phyloP scores from a whole-genome alignment of 2,113 vertebrate species.

The Chaetodon trifascialis region DNA sequence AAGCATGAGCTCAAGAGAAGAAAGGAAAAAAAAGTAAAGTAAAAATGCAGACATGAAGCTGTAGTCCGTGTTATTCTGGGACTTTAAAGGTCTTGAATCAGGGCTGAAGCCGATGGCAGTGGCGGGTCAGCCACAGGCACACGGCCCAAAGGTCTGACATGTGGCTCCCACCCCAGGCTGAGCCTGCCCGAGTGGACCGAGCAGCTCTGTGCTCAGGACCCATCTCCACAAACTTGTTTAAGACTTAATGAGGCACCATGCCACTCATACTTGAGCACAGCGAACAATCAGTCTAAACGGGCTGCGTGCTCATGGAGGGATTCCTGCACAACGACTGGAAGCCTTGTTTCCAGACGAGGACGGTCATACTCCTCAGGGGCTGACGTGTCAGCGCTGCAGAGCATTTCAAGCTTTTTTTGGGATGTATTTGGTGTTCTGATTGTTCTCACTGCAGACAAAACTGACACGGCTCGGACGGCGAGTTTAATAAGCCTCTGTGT shows the following conservation, averaged over 20 bases:
- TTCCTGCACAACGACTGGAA: conserved; percentile 44
- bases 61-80: too few relatives aligned
- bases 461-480: background rate
- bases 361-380: conserved; percentile 15
- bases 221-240: conserved; percentile 53
- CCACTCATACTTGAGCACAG: conserved; percentile 54
- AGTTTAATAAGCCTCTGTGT: background rate
- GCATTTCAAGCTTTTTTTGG: conserved; percentile 20
- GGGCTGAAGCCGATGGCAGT: background rate
- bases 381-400: conserved; percentile 26
- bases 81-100: too few relatives aligned
- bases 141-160: background rate
- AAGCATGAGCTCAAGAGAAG: background rate
- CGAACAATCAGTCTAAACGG: conserved; percentile 47
- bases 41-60: too few relatives aligned
- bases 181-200: conserved; percentile 8
- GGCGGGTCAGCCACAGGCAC: background rate
- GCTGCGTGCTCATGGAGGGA: conserved; percentile 33
- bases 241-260: conserved; percentile 67
- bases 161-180: conserved; percentile 1
- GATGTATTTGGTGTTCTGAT: background rate
- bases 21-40: too few relatives aligned
- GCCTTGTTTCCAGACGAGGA: conserved; percentile 22
- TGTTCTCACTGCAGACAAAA: background rate
- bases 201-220: conserved; percentile 19